These are phyloP conservation scores for Nasonia oneida DNA, from an alignment of 2,888 invertebrate genomes.

Conservation along the genomic window DNA sequence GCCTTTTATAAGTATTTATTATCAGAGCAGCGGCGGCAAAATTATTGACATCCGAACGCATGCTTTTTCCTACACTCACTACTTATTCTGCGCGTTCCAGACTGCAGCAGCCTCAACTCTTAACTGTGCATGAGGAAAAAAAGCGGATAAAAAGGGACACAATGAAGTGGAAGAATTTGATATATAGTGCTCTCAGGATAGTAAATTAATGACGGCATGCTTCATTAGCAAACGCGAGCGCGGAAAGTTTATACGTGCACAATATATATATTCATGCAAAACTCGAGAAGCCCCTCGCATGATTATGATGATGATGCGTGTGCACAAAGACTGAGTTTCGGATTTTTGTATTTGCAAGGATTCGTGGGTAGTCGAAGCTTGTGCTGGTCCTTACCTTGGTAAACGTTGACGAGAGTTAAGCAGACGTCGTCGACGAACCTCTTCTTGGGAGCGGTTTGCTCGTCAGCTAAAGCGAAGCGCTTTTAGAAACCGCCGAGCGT, in stretches of 20 bases:
- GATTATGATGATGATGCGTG: no score
- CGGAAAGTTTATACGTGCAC: slow-evolving; percentile 18
- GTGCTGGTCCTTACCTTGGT: slow-evolving; percentile 18
- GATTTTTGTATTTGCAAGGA: neutral
- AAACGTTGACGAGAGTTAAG: neutral
- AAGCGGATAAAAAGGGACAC: slow-evolving; percentile 6
- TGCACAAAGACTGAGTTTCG: neutral
- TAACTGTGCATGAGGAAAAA: neutral
- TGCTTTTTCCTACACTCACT: neutral
- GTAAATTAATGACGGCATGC: slow-evolving; percentile 23
- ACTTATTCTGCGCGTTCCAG: neutral
- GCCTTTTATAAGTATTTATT: neutral
- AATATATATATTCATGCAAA: neutral
- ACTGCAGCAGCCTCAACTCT: neutral
- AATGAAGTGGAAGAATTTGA: neutral
- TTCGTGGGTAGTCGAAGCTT: neutral
- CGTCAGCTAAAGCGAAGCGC: slow-evolving; percentile 14
- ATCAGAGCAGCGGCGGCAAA: slow-evolving; percentile 13
- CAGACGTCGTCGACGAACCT: neutral
- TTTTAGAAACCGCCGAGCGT: slow-evolving; percentile 24
- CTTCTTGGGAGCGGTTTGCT: neutral
- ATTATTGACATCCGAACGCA: slow-evolving; percentile 34
- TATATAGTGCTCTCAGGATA: slow-evolving; percentile 9
- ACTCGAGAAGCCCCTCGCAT: neutral
- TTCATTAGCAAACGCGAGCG: slow-evolving; percentile 16